Base-by-base conservation (phyloP, 2,113 vertebrate species). In the Hiodon tergisus region DNA sequence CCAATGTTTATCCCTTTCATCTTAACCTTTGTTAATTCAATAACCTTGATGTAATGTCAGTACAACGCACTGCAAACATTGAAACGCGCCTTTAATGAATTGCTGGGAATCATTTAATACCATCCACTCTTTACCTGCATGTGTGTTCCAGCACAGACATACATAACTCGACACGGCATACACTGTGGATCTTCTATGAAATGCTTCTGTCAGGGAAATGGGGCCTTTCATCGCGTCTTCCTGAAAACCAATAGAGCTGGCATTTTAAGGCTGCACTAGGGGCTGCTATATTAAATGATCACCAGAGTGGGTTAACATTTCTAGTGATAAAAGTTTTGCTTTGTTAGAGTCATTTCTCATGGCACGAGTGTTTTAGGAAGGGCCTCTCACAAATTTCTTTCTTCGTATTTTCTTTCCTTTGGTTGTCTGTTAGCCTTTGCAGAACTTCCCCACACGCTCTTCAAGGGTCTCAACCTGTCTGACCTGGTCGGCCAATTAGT, bases 401-500 rank as follows among this genome's bases (percentile, higher is more conserved):
- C 78, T 87, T 81, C 79, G 10, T 53, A 47, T 31, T 53, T 62
- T 31, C 67, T 13, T 3, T 61, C 53, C 55, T 50, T 47, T 72
- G 58, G 57, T 60, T 52, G 11, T 47, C 67, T 9, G 76, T 73
- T 72, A 81, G 60, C 61, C 76, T 72, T 71, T 77, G 69, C 76
- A 53, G 13, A 75, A 61, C 52, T 62, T 62, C 75, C 46, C 52
- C 5, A 58, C 60, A 16, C 71, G 67, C 71, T 54, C 78, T 82
- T 73, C 69, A 54, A 57, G 69, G 80, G 74, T 76, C 76, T 78
- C 69, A 72, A 79, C 76, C 71, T 62, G 47, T 51, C 53, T 80
- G 84, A 84, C 82, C 84, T 76, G 61, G 51, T 70, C 76, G 69
- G 76, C 80, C 84, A 84, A 85, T 85, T 85, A 83, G 78, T 51